Conservation (phyloP, 2,888 invertebrate genomes). For the Rotaria magnacalcarata region DNA sequence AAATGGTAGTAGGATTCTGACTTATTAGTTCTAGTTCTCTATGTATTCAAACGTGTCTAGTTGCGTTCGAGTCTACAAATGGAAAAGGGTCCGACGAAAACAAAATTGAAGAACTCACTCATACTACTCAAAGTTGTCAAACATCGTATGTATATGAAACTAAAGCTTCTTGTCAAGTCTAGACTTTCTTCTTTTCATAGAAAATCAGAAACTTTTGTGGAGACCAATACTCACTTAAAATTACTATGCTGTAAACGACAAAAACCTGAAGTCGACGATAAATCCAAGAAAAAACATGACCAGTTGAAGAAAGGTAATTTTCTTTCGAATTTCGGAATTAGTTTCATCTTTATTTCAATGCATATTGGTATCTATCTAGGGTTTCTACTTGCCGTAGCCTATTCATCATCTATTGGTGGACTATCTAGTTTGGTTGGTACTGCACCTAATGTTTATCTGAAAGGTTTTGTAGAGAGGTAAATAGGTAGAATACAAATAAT, state of each 20-base stretch:
- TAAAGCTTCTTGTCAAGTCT: neutral
- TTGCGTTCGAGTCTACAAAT: neutral
- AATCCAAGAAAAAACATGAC: neutral
- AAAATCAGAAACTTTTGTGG: neutral
- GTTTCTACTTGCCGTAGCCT: slow-evolving; percentile 38
- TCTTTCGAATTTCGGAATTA: neutral
- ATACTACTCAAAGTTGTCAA: neutral
- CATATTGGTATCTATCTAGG: neutral
- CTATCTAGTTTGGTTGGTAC: slow-evolving; percentile 42
- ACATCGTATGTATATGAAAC: neutral
- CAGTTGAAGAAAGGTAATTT: neutral
- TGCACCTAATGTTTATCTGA: slow-evolving; percentile 39
- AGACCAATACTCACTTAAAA: neutral
- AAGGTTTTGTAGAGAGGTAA: slow-evolving; percentile 42
- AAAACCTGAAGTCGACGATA: neutral
- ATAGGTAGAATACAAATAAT: neutral
- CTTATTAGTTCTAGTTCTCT: neutral
- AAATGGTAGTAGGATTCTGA: neutral
- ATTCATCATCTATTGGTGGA: slow-evolving; percentile 44
- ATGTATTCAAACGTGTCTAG: neutral
- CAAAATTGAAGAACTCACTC: neutral
- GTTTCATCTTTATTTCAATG: neutral
- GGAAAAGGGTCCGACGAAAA: too few relatives aligned
- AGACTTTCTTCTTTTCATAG: neutral
- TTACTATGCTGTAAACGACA: neutral